These are phyloP conservation scores for Caranx melampygus DNA, from an alignment of 2,113 vertebrate species.

Conservation along the genomic window DNA sequence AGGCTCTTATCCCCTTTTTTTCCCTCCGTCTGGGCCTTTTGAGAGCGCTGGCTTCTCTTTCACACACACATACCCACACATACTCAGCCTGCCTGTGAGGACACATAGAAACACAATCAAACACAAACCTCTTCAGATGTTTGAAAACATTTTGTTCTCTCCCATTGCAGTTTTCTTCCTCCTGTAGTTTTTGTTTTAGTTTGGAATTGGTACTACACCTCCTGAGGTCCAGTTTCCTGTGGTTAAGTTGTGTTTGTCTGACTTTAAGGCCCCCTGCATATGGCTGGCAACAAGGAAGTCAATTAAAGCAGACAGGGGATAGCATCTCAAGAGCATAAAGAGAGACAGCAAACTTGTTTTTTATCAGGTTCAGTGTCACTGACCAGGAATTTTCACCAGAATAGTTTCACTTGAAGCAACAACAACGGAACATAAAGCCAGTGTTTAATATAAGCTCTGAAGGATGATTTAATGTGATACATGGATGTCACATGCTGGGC, in stretches of 20 bases:
- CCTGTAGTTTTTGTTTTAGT: constrained; percentile 55
- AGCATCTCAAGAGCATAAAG: not conserved
- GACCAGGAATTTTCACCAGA: constrained; percentile 9
- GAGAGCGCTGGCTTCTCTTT: constrained; percentile 47
- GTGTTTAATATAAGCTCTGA: constrained; percentile 50
- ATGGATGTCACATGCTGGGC: constrained; percentile 55
- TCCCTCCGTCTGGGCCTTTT: constrained; percentile 49
- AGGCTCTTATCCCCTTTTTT: constrained; percentile 72
- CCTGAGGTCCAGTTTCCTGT: constrained; percentile 41
- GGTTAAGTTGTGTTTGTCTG: constrained; percentile 60
- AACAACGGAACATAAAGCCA: constrained; percentile 14
- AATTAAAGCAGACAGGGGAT: constrained; percentile 13
- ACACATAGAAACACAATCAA: constrained; percentile 1
- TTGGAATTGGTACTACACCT: constrained; percentile 40
- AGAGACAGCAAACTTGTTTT: constrained; percentile 17
- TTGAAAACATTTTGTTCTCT: constrained; percentile 51
- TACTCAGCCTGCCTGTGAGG: not conserved
- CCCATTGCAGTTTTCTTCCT: constrained; percentile 25
- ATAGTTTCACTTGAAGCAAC: constrained; percentile 41
- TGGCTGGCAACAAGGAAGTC: constrained; percentile 41
- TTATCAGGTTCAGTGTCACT: constrained; percentile 1
- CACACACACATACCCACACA: constrained; percentile 29
- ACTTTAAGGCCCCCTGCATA: constrained; percentile 44
- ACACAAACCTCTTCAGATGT: constrained; percentile 48
- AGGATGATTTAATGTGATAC: constrained; percentile 57